These are phyloP conservation scores for Dryoscopus gambensis DNA, from an alignment of 2,113 vertebrate genomes.

Conservation along the genomic window DNA sequence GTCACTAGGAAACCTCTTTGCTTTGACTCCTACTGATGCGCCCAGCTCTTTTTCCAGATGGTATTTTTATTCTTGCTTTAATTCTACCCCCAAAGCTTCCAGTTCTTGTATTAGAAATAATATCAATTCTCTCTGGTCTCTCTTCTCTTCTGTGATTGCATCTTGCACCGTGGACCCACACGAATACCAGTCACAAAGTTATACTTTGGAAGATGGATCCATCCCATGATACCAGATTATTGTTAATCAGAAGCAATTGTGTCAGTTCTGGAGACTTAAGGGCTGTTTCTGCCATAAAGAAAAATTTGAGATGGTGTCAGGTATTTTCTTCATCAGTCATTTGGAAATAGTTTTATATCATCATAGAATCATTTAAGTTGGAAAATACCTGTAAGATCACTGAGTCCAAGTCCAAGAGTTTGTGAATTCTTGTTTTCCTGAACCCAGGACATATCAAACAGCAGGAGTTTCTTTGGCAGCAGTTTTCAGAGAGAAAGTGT, in stretches of 20 bases:
- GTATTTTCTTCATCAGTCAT: neutral
- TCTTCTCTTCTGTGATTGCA: neutral
- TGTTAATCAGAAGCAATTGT: neutral
- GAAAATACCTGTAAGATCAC: neutral
- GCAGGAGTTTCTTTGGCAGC: neutral
- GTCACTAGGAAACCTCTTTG: neutral
- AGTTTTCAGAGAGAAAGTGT: neutral
- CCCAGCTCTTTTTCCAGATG: neutral
- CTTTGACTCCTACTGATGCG: neutral
- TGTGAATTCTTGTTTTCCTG: neutral
- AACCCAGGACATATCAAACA: neutral
- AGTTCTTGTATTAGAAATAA: neutral
- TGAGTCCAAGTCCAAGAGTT: neutral
- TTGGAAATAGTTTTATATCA: neutral
- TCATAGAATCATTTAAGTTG: neutral
- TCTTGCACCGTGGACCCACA: neutral
- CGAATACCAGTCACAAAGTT: neutral
- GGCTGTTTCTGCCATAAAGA: neutral
- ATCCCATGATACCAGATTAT: neutral
- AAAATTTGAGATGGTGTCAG: neutral
- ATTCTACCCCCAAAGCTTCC: neutral
- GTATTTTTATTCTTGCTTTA: neutral
- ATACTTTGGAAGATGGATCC: neutral
- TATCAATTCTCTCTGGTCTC: neutral
- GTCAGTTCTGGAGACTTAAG: neutral